Base-by-base conservation (phyloP, 2,113 vertebrate species). In the Cyprinodon tularosa region DNA sequence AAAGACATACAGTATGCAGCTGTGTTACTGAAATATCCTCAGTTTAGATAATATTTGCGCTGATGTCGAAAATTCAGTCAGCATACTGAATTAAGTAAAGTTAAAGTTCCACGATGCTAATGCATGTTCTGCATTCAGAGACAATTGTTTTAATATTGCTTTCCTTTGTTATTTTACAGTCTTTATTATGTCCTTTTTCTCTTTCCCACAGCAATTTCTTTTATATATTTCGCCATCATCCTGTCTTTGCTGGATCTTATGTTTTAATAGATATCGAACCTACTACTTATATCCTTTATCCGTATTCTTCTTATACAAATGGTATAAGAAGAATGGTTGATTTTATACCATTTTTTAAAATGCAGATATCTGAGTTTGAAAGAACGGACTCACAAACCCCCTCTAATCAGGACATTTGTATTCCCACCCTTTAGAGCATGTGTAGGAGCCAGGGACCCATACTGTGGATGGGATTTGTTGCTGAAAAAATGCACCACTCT, bases 391-490 rank as follows among this genome's bases (percentile, higher is more conserved):
- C 47, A 77, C 76, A 78, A 65, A 84, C 80, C 62, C 50, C 53
- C 37, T 61, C 76, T 81, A 72, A 72, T 83, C 9, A 4, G 40
- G 2, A 73, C 17, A 72, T 68, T n/a, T 72, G 29, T 45, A 1
- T 53, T 72, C 64, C 63, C 22, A 78, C 59, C 42, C 78, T 73
- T 50, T 93, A 99, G 98, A 64, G 87, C 96, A 22, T 99, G 98
- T 76, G 93, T 97, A 29, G 96, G 96, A 68, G 97, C 97, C 69
- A 96, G 97, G 76, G 97, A 99, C 89, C 98, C 98, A 0, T 99
- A 99, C 63, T 99, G 98, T 62, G 98, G 98, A 71, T 99, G 98
- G 98, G 98, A 99, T 66, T 66, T 95, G 86, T 91, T 96, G 74
- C 92, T 96, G 89, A 98, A 96, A 94, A 98, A 96, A 68, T 99